Percentiles rank a stretch among this genome's conserved stretches.
Conservation (phyloP, 2,888 invertebrate species). For the Furcula furcula region DNA sequence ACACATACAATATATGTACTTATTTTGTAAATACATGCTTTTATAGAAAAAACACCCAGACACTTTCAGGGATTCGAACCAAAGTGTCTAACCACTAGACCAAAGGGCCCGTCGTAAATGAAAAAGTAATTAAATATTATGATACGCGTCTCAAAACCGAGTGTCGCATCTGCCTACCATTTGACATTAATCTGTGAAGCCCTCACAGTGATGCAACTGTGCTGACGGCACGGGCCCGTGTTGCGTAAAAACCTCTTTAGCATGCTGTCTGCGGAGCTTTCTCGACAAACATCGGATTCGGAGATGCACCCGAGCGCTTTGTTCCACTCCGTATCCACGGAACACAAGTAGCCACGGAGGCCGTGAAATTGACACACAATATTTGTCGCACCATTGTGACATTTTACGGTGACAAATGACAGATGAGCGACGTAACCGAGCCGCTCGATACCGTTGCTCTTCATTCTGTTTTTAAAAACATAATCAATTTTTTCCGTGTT, state of each 20-base stretch:
- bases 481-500: slow-evolving; percentile 10
- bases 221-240: slow-evolving; percentile 32
- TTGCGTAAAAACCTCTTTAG: slow-evolving; percentile 75
- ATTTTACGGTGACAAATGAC: slow-evolving; percentile 51
- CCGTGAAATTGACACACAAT: slow-evolving; percentile 65
- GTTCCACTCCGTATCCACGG: slow-evolving; percentile 38
- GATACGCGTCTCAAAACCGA: slow-evolving; percentile 19
- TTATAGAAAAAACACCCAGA: too few species aligned
- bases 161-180: slow-evolving; percentile 34
- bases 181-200: slow-evolving; percentile 52
- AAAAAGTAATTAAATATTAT: too few species aligned
- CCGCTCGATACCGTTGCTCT: slow-evolving; percentile 51
- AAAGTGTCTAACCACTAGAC: too few species aligned
- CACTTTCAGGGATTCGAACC: too few species aligned
- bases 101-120: too few species aligned
- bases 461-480: slow-evolving; percentile 4
- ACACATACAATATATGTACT: too few species aligned
- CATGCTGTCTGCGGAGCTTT: slow-evolving; percentile 73
- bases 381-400: slow-evolving; percentile 44
- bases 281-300: slow-evolving; percentile 58
- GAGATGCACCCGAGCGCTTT: slow-evolving; percentile 63
- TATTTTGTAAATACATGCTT: too few species aligned
- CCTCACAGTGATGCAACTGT: slow-evolving; percentile 57
- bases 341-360: slow-evolving; percentile 29
- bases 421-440: slow-evolving; percentile 55